phyloP scores from a whole-genome alignment of 2,113 vertebrate species.

The Pachyramphus minor region DNA sequence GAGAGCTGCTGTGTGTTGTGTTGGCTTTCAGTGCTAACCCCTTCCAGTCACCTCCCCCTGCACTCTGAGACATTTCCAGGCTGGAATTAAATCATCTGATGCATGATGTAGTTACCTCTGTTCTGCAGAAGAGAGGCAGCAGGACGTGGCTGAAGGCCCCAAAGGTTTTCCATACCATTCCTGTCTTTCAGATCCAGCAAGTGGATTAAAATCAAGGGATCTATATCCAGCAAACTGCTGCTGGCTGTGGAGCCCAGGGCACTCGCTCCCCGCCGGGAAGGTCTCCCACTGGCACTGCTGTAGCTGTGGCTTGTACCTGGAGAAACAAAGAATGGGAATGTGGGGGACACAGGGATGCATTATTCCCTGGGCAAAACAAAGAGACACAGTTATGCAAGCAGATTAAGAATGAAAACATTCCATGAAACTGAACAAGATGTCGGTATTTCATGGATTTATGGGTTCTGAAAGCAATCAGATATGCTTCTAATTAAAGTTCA shows the following conservation, averaged over 20 bases:
- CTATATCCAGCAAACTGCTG: constrained; percentile 88
- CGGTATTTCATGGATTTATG: not conserved
- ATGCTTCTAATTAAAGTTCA: not conserved
- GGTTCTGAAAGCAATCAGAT: not conserved
- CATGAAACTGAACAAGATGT: not conserved
- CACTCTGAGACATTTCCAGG: not conserved
- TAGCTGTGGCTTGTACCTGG: constrained; percentile 71
- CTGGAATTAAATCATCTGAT: not conserved
- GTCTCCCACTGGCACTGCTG: constrained; percentile 65
- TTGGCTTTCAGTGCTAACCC: no score
- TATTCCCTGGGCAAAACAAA: not conserved
- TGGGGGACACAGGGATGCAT: not conserved
- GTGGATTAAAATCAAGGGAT: constrained; percentile 95
- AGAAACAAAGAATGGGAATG: not conserved
- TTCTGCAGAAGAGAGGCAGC: constrained; percentile 86
- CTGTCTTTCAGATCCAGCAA: constrained; percentile 93
- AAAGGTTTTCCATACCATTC: constrained; percentile 88
- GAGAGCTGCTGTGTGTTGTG: no score
- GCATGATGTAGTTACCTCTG: constrained; percentile 72
- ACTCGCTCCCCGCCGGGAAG: constrained; percentile 67
- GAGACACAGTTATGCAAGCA: not conserved
- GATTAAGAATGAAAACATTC: not conserved
- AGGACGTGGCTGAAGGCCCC: constrained; percentile 92
- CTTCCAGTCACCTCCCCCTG: not conserved
- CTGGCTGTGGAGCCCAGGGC: constrained; percentile 71